Evolutionary conservation across 2,888 invertebrate species (phyloP).

Genomic region (Megastigmus dorsalis): DNA sequence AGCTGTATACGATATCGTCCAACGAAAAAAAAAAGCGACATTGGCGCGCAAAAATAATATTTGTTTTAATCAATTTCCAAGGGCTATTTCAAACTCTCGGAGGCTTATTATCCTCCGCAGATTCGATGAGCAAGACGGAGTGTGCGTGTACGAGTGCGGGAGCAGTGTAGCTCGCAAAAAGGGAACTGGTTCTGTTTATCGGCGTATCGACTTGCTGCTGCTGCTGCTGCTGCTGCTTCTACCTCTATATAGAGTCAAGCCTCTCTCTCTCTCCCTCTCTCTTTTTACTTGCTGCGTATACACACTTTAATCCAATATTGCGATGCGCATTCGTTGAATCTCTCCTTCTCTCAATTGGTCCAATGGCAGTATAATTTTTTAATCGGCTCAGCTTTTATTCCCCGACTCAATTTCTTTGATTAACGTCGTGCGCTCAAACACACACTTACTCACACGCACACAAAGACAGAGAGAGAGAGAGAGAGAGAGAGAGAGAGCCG

Average conservation of each 20-base stretch:
- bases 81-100: constrained; percentile 3
- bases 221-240: too few relatives aligned
- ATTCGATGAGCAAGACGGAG: not conserved
- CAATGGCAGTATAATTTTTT: constrained; percentile 42
- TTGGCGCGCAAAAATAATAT: too few relatives aligned
- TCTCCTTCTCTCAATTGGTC: constrained; percentile 4
- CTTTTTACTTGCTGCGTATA: too few relatives aligned
- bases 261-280: too few relatives aligned
- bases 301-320: constrained; percentile 39
- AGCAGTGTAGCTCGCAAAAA: constrained; percentile 31
- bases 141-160: too few relatives aligned
- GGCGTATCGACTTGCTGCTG: not conserved
- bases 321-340: constrained; percentile 24
- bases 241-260: too few relatives aligned
- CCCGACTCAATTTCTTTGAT: constrained; percentile 52
- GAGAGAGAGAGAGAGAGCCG: too few relatives aligned
- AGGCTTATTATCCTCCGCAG: not conserved
- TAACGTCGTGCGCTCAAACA: constrained; percentile 25
- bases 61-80: too few relatives aligned
- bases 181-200: constrained; percentile 24
- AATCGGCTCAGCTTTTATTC: constrained; percentile 43
- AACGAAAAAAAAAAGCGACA: too few relatives aligned
- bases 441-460: not conserved
- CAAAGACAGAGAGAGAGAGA: too few relatives aligned
- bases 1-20: too few relatives aligned